A percentile compares a stretch with the other conserved stretches of the same genome.
Conservation (phyloP, 2,888 invertebrate species). For the Byasa hedistus region DNA sequence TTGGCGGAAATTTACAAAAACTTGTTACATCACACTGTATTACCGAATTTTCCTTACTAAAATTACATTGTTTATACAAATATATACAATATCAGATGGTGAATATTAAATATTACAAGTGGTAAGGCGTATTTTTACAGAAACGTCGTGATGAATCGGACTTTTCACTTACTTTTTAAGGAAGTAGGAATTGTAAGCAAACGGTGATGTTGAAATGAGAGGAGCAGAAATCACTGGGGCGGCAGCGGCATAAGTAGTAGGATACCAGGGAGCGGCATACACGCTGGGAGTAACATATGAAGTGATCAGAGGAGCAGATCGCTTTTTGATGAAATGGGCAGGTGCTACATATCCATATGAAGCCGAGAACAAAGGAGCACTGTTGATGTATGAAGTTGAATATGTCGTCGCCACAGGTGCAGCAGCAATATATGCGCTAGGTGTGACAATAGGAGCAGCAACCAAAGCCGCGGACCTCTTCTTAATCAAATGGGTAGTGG, state of each 20-base stretch:
- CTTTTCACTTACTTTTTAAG: constrained; percentile 15
- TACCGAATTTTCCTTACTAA: constrained; percentile 2
- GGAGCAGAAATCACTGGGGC: constrained; percentile 49
- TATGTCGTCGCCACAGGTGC: constrained; percentile 49
- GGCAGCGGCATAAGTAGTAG: constrained; percentile 34
- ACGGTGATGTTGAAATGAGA: constrained; percentile 30
- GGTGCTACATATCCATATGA: constrained; percentile 49
- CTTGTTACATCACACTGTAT: constrained; percentile 1
- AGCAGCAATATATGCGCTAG: constrained; percentile 44
- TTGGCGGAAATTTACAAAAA: constrained; percentile 10
- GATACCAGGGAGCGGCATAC: constrained; percentile 30
- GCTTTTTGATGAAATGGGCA: constrained; percentile 58
- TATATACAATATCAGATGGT: neutral
- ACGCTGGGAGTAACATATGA: constrained; percentile 50
- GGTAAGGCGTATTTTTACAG: neutral
- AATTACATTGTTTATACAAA: neutral
- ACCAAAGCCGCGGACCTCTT: constrained; percentile 49
- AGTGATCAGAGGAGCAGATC: constrained; percentile 45
- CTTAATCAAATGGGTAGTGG: constrained; percentile 56
- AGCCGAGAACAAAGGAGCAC: constrained; percentile 47
- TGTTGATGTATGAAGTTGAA: constrained; percentile 40
- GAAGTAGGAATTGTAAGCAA: constrained; percentile 17
- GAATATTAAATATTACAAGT: neutral
- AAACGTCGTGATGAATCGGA: neutral
- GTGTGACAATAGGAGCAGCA: constrained; percentile 37